Percentiles rank a stretch among this genome's conserved stretches.
Evolutionary conservation across 2,113 vertebrate genomes (phyloP).

Genomic region (Tragelaphus strepsiceros): DNA sequence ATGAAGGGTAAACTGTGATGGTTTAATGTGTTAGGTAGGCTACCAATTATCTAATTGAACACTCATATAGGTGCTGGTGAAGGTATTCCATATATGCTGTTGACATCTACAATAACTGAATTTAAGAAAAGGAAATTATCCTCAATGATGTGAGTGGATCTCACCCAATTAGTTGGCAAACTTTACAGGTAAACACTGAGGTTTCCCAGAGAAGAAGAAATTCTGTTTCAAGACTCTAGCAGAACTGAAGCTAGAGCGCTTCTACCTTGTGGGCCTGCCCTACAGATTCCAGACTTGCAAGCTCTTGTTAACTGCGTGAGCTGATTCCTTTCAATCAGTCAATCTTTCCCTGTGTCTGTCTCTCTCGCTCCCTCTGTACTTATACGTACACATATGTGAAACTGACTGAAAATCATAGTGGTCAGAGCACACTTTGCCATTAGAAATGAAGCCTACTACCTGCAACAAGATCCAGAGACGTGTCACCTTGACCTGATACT

Average conservation of each 20-base stretch:
- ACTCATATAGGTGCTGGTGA: background rate
- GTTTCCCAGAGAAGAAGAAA: background rate
- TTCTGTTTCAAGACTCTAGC: background rate
- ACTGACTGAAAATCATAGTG: background rate
- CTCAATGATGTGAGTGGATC: background rate
- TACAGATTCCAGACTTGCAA: background rate
- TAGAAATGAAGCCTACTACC: background rate
- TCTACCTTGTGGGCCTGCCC: background rate
- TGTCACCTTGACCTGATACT: background rate
- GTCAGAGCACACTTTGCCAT: background rate
- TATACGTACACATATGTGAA: background rate
- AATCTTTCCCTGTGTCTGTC: background rate
- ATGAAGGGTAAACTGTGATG: background rate
- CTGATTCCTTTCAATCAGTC: background rate
- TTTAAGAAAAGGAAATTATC: background rate
- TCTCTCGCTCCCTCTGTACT: background rate
- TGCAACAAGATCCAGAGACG: background rate
- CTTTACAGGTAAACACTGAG: background rate
- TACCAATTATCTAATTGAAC: background rate
- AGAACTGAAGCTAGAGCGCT: background rate
- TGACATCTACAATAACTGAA: background rate
- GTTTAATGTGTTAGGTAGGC: background rate
- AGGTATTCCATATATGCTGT: background rate
- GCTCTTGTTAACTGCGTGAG: background rate
- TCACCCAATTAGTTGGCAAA: background rate